phyloP scores from a whole-genome alignment of 2,113 vertebrate species.

The Cercopithecus mona region DNA sequence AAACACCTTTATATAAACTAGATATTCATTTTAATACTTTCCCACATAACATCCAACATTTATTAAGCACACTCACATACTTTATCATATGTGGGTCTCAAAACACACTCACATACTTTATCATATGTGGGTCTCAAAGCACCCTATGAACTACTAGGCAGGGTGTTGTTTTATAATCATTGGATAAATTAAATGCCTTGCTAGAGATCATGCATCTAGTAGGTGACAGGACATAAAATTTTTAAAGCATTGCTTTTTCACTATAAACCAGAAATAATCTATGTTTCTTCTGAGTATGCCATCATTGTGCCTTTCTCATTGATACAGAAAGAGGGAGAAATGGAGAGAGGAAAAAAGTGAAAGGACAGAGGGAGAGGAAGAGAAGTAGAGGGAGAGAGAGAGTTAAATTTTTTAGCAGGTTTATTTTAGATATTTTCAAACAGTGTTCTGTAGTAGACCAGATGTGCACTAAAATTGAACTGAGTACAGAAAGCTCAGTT shows the following conservation, averaged over 20 bases:
- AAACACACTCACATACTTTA: not conserved
- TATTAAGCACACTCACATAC: not conserved
- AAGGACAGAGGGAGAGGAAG: no score
- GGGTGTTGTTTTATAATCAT: not conserved
- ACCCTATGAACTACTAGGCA: not conserved
- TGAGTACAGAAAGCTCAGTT: not conserved
- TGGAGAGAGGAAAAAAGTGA: not conserved
- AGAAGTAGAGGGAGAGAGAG: not conserved
- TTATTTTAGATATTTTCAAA: not conserved
- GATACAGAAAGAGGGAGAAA: not conserved
- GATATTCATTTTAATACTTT: not conserved
- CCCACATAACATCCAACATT: not conserved
- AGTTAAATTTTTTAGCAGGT: not conserved
- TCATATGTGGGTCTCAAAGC: not conserved
- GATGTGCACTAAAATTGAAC: not conserved
- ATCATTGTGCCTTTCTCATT: not conserved
- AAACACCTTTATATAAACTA: not conserved
- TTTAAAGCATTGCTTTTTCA: not conserved
- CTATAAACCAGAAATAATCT: not conserved
- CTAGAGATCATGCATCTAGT: not conserved
- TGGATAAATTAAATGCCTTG: not conserved
- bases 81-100: not conserved
- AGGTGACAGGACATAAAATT: not conserved
- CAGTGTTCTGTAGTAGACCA: not conserved
- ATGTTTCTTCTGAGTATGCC: not conserved